phyloP scores from a whole-genome alignment of 2,113 vertebrate species.

The Paratilapia polleni region DNA sequence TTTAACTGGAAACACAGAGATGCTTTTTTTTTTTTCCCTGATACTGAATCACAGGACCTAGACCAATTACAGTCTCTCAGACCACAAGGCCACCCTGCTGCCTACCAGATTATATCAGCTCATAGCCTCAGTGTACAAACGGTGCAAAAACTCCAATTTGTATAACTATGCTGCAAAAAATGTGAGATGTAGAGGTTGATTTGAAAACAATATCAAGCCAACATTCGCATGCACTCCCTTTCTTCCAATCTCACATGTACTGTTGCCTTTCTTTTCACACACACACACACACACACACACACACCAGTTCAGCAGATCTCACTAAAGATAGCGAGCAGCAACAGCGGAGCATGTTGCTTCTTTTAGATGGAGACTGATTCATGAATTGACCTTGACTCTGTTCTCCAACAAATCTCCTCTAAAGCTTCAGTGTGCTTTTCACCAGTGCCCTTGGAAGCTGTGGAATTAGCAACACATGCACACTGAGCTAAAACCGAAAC shows the following conservation, averaged over 20 bases:
- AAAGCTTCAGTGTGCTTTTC: conserved; percentile 24
- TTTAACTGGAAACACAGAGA: conserved; percentile 7
- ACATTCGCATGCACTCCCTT: not conserved
- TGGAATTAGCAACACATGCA: conserved; percentile 28
- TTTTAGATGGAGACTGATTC: conserved; percentile 70
- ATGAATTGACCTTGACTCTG: conserved; percentile 71
- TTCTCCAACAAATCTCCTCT: conserved; percentile 51
- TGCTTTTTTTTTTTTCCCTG: not conserved
- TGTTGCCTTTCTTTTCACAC: conserved; percentile 5
- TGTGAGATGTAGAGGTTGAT: not conserved
- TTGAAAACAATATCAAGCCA: not conserved
- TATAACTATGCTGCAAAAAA: conserved; percentile 6
- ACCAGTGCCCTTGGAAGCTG: not conserved
- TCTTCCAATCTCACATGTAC: conserved; percentile 4
- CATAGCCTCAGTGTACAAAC: not conserved
- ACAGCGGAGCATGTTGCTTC: conserved; percentile 58
- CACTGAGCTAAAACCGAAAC: not conserved
- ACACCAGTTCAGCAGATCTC: conserved; percentile 48
- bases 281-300: conserved; percentile 8
- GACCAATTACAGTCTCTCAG: conserved; percentile 22
- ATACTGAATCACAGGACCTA: not conserved
- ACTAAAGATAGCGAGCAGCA: conserved; percentile 63
- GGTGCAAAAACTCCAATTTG: not conserved
- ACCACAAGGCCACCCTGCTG: conserved; percentile 22
- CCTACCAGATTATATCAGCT: conserved; percentile 16